phyloP scores from a whole-genome alignment of 2,113 vertebrate species.

The Carassius carassius region DNA sequence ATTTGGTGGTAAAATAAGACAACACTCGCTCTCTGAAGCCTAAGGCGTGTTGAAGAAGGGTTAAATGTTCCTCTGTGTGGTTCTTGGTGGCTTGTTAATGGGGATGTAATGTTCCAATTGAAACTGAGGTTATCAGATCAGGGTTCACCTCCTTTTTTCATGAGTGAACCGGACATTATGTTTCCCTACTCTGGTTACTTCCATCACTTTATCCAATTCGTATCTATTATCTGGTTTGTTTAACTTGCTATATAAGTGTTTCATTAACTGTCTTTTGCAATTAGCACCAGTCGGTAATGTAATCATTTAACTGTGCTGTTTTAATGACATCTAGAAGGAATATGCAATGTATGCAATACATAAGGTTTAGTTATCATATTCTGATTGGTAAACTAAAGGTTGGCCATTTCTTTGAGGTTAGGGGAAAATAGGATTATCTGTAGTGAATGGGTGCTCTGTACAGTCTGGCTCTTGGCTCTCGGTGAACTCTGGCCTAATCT shows the following conservation, averaged over 20 bases:
- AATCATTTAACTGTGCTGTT: slow-evolving; percentile 4
- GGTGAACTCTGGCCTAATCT: slow-evolving; percentile 44
- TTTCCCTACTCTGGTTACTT: slow-evolving; percentile 11
- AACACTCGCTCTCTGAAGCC: background rate
- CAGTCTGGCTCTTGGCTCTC: slow-evolving; percentile 36
- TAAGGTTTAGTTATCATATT: background rate
- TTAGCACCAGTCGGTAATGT: background rate
- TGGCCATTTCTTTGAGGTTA: slow-evolving; percentile 4
- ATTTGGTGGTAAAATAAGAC: background rate
- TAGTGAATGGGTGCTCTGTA: slow-evolving; percentile 43
- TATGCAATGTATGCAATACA: background rate
- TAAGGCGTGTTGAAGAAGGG: slow-evolving; percentile 13
- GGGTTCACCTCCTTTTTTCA: slow-evolving; percentile 33
- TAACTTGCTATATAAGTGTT: slow-evolving; percentile 6
- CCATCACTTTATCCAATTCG: slow-evolving; percentile 1
- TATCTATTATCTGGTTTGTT: slow-evolving; percentile 27
- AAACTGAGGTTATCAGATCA: slow-evolving; percentile 34
- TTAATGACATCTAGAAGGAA: background rate
- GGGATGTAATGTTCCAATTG: slow-evolving; percentile 23
- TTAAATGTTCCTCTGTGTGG: slow-evolving; percentile 15
- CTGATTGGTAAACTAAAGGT: background rate
- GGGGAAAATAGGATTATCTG: slow-evolving; percentile 34
- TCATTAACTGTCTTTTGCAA: slow-evolving; percentile 31
- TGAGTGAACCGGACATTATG: background rate
- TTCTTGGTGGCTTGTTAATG: slow-evolving; percentile 23